Conservation (phyloP, 2,113 vertebrate genomes). For the Vulpes ferrilata region DNA sequence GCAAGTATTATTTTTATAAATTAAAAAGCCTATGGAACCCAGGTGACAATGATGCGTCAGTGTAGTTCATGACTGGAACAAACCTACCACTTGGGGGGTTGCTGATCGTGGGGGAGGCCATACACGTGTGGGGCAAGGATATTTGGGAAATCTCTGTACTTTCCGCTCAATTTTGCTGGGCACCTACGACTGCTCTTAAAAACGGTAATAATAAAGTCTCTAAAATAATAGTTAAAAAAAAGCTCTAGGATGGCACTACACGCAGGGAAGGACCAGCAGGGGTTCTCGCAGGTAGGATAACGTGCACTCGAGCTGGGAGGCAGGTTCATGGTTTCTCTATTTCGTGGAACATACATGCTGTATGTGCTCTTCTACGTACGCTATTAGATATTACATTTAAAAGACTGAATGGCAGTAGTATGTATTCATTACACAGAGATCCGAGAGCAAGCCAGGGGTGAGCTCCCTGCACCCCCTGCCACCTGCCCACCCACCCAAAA, state of each 20-base stretch:
- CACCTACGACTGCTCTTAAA: neutral
- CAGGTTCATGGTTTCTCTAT: neutral
- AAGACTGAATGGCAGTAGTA: neutral
- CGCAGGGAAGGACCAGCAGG: neutral
- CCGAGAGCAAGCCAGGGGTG: neutral
- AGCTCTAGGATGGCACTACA: neutral
- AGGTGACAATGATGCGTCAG: no score
- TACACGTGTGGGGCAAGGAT: rapidly evolving
- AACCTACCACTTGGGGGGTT: neutral
- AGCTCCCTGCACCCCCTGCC: neutral
- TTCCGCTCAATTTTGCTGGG: neutral
- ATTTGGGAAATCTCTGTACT: neutral
- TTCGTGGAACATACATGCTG: no score
- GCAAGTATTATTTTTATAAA: neutral
- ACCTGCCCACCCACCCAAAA: rapidly evolving
- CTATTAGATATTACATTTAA: neutral
- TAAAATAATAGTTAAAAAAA: neutral
- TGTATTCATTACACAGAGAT: neutral
- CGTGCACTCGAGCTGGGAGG: neutral
- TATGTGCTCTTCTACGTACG: rapidly evolving
- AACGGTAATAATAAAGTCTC: neutral
- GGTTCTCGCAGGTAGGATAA: no score
- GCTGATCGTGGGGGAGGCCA: rapidly evolving
- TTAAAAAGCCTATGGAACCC: neutral
- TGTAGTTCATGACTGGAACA: neutral